Base-by-base conservation (phyloP, 2,797 vertebrate species). In the Tokudaia muenninki region DNA sequence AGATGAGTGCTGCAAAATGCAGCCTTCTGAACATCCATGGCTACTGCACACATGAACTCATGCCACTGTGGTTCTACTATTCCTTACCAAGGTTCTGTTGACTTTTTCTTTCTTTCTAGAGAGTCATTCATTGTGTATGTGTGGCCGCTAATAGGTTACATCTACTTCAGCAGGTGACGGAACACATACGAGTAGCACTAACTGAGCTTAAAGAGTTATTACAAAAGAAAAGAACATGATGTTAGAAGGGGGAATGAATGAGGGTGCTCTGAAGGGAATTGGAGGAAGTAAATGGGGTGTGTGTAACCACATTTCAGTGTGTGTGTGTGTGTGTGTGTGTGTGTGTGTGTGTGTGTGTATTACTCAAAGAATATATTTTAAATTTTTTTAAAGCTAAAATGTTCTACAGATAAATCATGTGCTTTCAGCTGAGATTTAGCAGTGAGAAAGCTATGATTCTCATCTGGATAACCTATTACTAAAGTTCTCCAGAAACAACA, bases 401-500 rank as follows among this genome's bases (percentile, higher is more conserved):
- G 16, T 41, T 81, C 26, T 52, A n/a, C 41, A 14, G 13, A 50
- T 87, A 77, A 50, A 47, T 12, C 4, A 14, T 79, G 9, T 17
- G 52, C 59, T 86, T 63, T 52, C 21, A 84, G 8, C 37, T 61
- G n/a, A 70, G 50, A 6, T 31, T 19, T 7, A 86, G 17, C 21
- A n/a, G 34, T n/a, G 77, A 94, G 26, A 52, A 87, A 83, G 50
- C 19, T 41, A 3, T 21, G 22, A 6, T 72, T 93, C 52, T 24
- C 80, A 9, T 59, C 34, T 72, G 41, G 52, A 22, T 34, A 94
- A 26, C 44, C 79, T 21, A 63, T 3, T 77, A 7, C 52, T 47
- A 82, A 24, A 13, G 37, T 34, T 44, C 47, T 67, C 89, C 31
- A 78, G 88, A 91, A 94, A 88, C 14, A 81, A 87, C 86, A 57